Evolutionary conservation across 2,113 vertebrate genomes (phyloP), one percentile per base, ranked within the genome.

Genomic region (Phalacrocorax pelagicus): DNA sequence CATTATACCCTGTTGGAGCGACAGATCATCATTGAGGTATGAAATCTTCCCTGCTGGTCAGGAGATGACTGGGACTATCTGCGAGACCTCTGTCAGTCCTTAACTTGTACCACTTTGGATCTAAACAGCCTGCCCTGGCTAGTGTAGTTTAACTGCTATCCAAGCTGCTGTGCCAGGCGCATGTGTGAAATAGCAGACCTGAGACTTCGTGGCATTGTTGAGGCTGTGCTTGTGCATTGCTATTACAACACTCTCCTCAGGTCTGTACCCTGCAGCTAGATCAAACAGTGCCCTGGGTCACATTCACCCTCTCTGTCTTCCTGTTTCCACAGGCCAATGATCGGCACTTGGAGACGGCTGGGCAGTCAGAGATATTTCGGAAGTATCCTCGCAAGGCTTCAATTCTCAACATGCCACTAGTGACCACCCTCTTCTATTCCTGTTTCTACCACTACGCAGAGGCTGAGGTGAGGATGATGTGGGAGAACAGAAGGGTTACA

Each of bases 371-470:
- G 61, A 97, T 99, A 49, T 99, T 99, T 97, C 98, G 98, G 66
- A 99, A 98, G 93, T 98, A 99, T n/a, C 99, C 99, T 62, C 98
- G 99, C 57, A 99, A 98, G 95, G 99, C 99, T 11, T 99, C 99
- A 11, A 99, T 99, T 84, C 98, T 99, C 87, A 98, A 99, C 96
- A 99, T 99, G 99, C 99, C 99, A 1, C 97, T 99, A 63, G 98
- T 99, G 97, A 99, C 99, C 5, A 99, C 99, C 0, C 98, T 99
- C 21, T 99, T 99, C 97, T 99, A 99, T 96, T 99, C 99, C 96
- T 99, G 99, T 95, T 99, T 99, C 94, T 99, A 99, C 97, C 99
- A 99, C 96, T 99, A 99, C 92, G 97, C 96, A 12, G 99, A 99
- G 79, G 91, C 98, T 26, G 99, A 99, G 98, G 99, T 99, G 94